These are phyloP conservation scores for Tenodera sinensis DNA, from an alignment of 2,888 invertebrate genomes.

Conservation along the genomic window DNA sequence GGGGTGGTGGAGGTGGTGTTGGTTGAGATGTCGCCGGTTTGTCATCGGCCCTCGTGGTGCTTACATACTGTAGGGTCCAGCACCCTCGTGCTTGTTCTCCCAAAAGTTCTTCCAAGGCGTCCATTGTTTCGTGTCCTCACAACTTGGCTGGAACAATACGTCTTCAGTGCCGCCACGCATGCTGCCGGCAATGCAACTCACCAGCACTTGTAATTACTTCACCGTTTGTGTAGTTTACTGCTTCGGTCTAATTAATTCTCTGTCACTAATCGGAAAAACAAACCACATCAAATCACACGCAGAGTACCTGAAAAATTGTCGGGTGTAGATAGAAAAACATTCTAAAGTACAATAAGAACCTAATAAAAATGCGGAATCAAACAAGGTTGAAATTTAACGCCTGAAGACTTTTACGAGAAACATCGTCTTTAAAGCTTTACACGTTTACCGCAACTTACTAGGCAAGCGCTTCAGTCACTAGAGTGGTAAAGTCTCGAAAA, in stretches of 20 bases:
- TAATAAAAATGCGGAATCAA: no score
- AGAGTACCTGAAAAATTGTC: not conserved
- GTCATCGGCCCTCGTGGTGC: not conserved
- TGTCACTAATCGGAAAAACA: not conserved
- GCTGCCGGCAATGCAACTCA: not conserved
- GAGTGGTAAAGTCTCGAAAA: no score
- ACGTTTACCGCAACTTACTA: no score
- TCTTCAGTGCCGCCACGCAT: not conserved
- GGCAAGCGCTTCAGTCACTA: no score
- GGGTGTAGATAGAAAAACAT: not conserved
- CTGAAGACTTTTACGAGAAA: no score
- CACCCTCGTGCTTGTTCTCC: constrained; percentile 40
- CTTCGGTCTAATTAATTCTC: not conserved
- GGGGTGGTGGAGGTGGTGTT: not conserved
- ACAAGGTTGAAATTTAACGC: no score
- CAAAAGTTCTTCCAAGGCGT: constrained; percentile 49
- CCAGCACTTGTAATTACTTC: not conserved
- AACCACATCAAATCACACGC: not conserved
- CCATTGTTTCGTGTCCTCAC: constrained; percentile 39
- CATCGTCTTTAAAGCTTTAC: no score
- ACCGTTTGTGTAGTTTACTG: not conserved
- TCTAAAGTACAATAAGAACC: no score
- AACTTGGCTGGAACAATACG: not conserved
- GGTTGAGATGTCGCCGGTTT: not conserved
- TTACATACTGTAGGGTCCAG: not conserved